Evolutionary conservation across 2,797 vertebrate species (phyloP).

Genomic region (Lagorchestes hirsutus): DNA sequence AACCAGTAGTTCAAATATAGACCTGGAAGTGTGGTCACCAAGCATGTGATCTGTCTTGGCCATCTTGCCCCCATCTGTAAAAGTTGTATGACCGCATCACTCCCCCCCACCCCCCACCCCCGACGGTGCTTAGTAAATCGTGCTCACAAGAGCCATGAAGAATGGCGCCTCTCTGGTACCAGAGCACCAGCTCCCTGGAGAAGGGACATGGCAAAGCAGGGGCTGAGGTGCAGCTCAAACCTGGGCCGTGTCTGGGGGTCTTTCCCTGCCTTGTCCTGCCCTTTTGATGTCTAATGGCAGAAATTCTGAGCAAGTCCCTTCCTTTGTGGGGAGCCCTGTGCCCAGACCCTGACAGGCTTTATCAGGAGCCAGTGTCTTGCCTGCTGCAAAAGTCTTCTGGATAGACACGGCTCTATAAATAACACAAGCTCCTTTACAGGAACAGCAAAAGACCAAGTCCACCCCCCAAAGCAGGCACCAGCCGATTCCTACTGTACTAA

Average conservation of each 20-base stretch:
- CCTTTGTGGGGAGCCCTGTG: slow-evolving; percentile 15
- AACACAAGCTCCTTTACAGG: slow-evolving; percentile 78
- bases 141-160: not conserved
- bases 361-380: slow-evolving; percentile 65
- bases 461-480: slow-evolving; percentile 65
- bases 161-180: not conserved
- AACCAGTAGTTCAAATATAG: not conserved
- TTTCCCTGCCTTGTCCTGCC: no score
- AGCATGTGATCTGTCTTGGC: not conserved
- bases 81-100: not conserved
- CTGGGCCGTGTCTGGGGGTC: no score
- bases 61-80: not conserved
- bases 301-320: slow-evolving; percentile 51
- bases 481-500: slow-evolving; percentile 61
- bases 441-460: slow-evolving; percentile 71
- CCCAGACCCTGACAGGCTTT: not conserved
- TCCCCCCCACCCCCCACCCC: no score
- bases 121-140: not conserved
- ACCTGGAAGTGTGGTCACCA: not conserved
- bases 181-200: not conserved
- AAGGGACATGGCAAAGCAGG: not conserved
- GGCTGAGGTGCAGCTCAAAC: no score
- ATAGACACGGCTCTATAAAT: slow-evolving; percentile 76
- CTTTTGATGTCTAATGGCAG: not conserved
- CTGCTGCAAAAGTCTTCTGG: slow-evolving; percentile 54